These are phyloP conservation scores for Cristatella mucedo DNA, from an alignment of 2,888 invertebrate genomes.

Conservation along the genomic window DNA sequence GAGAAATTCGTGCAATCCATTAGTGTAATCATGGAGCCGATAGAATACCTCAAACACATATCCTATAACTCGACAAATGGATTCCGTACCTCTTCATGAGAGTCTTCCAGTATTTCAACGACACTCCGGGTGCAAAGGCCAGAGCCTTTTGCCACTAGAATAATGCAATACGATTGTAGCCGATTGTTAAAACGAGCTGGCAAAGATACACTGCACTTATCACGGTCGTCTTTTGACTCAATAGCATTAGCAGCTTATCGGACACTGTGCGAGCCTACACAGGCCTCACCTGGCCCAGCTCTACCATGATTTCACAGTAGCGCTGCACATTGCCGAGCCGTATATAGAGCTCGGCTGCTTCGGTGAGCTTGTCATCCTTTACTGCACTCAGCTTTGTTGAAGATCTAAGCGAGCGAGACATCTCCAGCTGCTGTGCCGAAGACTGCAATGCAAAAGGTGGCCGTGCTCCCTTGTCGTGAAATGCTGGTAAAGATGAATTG, in stretches of 20 bases:
- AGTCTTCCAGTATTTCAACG: constrained; percentile 36
- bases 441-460: constrained; percentile 28
- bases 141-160: constrained; percentile 39
- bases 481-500: no score
- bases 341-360: constrained; percentile 33
- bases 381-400: no score
- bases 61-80: no score
- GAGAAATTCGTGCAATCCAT: no score
- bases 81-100: constrained; percentile 27
- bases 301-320: constrained; percentile 39
- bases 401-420: no score
- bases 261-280: no score
- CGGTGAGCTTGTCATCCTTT: constrained; percentile 24
- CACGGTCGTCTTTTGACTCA: no score
- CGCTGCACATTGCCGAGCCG: constrained; percentile 35
- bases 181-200: no score
- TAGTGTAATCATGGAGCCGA: background rate
- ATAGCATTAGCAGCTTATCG: no score
- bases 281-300: constrained; percentile 31
- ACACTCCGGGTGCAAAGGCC: constrained; percentile 39
- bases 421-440: constrained; percentile 35
- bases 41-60: background rate
- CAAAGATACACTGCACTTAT: constrained; percentile 4
- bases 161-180: constrained; percentile 2
- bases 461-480: no score